phyloP scores from a whole-genome alignment of 2,797 vertebrate species.

The Harpagifer antarcticus region DNA sequence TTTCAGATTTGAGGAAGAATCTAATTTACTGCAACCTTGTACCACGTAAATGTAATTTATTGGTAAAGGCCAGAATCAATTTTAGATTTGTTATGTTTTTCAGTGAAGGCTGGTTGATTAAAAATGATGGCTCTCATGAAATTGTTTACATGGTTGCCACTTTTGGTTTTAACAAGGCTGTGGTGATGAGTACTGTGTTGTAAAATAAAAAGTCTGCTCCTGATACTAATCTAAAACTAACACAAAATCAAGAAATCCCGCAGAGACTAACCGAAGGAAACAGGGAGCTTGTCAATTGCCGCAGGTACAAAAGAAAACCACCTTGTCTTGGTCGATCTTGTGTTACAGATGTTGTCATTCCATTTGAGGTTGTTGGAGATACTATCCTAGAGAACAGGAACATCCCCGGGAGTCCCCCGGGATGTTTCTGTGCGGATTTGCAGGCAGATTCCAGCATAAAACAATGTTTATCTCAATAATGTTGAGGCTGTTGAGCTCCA shows the following conservation, averaged over 20 bases:
- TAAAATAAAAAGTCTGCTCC: not conserved
- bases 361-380: constrained; percentile 43
- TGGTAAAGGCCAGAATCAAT: constrained; percentile 5
- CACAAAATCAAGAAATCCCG: constrained; percentile 34
- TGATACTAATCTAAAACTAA: constrained; percentile 27
- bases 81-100: constrained; percentile 5
- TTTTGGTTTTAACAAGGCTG: constrained; percentile 23
- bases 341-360: constrained; percentile 44
- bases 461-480: constrained; percentile 70
- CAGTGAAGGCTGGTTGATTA: constrained; percentile 7
- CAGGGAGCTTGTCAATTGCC: constrained; percentile 38
- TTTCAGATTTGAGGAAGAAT: constrained; percentile 8
- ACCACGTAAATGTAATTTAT: not conserved
- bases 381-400: constrained; percentile 37
- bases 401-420: constrained; percentile 44
- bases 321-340: constrained; percentile 18
- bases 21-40: not conserved
- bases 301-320: constrained; percentile 33
- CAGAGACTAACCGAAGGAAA: constrained; percentile 22
- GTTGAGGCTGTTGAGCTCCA: constrained; percentile 57
- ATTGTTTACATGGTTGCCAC: constrained; percentile 9
- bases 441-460: constrained; percentile 61
- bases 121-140: constrained; percentile 8
- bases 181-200: not conserved
- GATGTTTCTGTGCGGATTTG: constrained; percentile 58